Evolutionary conservation across 2,888 invertebrate genomes (phyloP).

Genomic region (Geotrupes spiniger): DNA sequence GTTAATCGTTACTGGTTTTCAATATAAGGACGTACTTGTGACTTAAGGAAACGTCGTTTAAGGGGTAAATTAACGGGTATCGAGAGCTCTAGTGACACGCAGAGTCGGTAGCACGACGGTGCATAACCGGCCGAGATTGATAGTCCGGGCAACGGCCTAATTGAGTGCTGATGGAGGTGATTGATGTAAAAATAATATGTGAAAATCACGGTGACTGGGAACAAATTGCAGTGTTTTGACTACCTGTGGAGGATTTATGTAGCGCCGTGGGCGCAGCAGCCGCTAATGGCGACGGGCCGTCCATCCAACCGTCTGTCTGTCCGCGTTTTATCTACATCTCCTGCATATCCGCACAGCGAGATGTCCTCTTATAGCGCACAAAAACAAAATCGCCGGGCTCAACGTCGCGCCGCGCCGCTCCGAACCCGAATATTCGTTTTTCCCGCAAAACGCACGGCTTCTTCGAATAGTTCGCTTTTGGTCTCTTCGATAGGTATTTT

Average conservation of each 20-base stretch:
- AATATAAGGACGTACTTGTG: no score
- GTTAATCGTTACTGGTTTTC: no score
- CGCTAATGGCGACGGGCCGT: slow-evolving; percentile 22
- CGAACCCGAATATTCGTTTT: not conserved
- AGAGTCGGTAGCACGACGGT: not conserved
- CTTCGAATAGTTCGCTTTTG: slow-evolving; percentile 4
- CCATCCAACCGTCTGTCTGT: slow-evolving; percentile 18
- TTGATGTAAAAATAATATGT: slow-evolving; percentile 50
- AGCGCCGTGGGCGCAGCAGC: slow-evolving; percentile 21
- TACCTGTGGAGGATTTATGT: slow-evolving; percentile 45
- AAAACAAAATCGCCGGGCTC: slow-evolving; percentile 1
- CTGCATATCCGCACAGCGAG: slow-evolving; percentile 16
- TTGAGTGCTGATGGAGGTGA: slow-evolving; percentile 49
- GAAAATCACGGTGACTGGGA: slow-evolving; percentile 48
- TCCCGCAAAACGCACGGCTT: not conserved
- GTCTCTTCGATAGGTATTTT: slow-evolving; percentile 9
- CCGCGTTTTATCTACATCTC: slow-evolving; percentile 18
- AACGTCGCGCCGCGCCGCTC: slow-evolving; percentile 1
- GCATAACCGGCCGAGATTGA: slow-evolving; percentile 33
- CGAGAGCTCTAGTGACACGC: no score
- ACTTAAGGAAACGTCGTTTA: no score
- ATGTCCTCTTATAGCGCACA: slow-evolving; percentile 14
- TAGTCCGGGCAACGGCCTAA: slow-evolving; percentile 39
- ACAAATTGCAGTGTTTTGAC: slow-evolving; percentile 41
- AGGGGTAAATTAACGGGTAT: no score